Percentiles rank a stretch among this genome's conserved stretches.
These are phyloP conservation scores for Danionella dracula DNA, from an alignment of 2,797 vertebrate genomes.

Conservation along the genomic window DNA sequence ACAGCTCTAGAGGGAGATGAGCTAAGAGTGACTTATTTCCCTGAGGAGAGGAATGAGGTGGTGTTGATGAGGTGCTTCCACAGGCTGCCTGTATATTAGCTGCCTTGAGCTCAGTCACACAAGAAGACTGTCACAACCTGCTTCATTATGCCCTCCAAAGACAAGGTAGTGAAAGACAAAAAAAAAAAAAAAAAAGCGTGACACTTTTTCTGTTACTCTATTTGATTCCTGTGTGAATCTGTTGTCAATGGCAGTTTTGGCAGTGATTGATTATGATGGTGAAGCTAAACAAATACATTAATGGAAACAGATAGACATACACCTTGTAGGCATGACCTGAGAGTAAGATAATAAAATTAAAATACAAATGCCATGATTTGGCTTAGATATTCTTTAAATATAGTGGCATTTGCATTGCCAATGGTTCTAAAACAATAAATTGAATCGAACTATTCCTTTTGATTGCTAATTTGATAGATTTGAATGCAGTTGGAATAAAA, in stretches of 20 bases:
- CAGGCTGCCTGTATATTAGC: slow-evolving; percentile 49
- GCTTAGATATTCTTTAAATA: no score
- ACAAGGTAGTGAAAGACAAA: slow-evolving; percentile 40
- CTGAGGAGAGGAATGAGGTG: slow-evolving; percentile 54
- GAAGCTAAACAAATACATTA: neutral
- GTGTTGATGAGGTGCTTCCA: slow-evolving; percentile 57
- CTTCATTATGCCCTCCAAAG: slow-evolving; percentile 61
- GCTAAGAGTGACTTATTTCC: slow-evolving; percentile 67
- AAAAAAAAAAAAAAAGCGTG: slow-evolving; percentile 20
- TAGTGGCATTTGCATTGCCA: no score
- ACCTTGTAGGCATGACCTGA: no score
- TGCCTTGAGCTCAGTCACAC: slow-evolving; percentile 50
- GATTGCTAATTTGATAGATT: no score
- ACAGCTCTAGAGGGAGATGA: slow-evolving; percentile 54
- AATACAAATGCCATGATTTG: no score
- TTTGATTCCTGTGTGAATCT: slow-evolving; percentile 10
- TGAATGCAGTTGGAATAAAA: no score
- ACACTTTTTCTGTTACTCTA: neutral
- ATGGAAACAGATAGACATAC: no score
- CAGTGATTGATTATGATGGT: neutral
- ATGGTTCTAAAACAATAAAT: no score
- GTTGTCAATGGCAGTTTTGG: neutral
- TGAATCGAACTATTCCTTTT: no score
- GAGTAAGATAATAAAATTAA: no score
- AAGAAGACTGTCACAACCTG: slow-evolving; percentile 50